A percentile compares a stretch with the other conserved stretches of the same genome.
phyloP scores from a whole-genome alignment of 2,113 vertebrate species.

The Oreochromis aureus region DNA sequence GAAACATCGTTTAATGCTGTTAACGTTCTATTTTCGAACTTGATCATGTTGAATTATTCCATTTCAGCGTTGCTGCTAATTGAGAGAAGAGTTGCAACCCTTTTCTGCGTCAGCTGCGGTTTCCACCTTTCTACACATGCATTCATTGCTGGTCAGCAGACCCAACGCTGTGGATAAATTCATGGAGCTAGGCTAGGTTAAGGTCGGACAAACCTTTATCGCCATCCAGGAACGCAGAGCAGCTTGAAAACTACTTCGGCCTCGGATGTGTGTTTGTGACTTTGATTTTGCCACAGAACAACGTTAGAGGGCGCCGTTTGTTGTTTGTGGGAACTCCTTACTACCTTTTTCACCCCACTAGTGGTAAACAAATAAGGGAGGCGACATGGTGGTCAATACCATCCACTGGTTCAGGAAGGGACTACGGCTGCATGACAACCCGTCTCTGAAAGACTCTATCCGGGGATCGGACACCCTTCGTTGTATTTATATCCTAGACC shows the following conservation, averaged over 20 bases:
- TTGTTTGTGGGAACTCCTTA: not conserved
- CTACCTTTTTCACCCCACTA: not conserved
- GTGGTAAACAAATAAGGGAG: not conserved
- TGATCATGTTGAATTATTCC: not conserved
- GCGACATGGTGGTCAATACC: constrained; percentile 85
- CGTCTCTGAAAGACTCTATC: constrained; percentile 85
- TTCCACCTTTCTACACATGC: not conserved
- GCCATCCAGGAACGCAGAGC: not conserved
- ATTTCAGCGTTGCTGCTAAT: not conserved
- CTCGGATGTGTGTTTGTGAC: not conserved
- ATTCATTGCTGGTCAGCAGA: not conserved
- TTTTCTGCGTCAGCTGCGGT: not conserved
- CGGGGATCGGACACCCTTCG: constrained; percentile 83
- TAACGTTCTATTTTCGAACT: too few species aligned
- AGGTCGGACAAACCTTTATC: not conserved
- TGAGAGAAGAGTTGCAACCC: rapidly evolving
- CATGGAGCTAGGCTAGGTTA: constrained; percentile 62
- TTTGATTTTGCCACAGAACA: not conserved
- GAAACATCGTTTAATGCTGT: rapidly evolving
- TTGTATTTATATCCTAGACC: constrained; percentile 95
- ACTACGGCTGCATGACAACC: constrained; percentile 93
- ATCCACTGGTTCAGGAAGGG: constrained; percentile 98
- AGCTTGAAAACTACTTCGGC: not conserved
- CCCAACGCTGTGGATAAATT: constrained; percentile 27
- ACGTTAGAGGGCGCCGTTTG: not conserved